These are phyloP conservation scores for Calameuta pallipes DNA, from an alignment of 2,888 invertebrate genomes.

Conservation along the genomic window DNA sequence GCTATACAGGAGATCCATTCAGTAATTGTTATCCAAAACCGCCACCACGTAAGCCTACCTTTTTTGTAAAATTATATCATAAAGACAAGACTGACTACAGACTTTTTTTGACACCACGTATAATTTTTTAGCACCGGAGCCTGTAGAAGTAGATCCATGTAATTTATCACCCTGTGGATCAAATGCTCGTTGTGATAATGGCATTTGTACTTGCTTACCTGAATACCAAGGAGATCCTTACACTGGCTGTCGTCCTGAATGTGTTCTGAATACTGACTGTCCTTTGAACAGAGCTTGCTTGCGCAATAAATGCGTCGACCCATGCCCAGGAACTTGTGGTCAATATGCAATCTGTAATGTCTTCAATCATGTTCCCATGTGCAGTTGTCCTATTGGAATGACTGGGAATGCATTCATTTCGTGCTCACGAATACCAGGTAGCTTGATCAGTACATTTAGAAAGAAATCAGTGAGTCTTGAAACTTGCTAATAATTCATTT, in stretches of 20 bases:
- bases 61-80: not conserved
- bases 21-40: constrained; percentile 64
- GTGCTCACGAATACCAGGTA: not conserved
- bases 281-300: constrained; percentile 64
- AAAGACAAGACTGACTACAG: not conserved
- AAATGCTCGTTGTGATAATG: constrained; percentile 77
- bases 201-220: constrained; percentile 77
- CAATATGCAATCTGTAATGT: constrained; percentile 68
- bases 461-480: not conserved
- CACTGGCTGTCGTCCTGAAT: constrained; percentile 80
- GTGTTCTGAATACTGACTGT: constrained; percentile 74
- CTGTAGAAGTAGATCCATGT: constrained; percentile 68
- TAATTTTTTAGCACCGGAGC: constrained; percentile 17
- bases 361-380: constrained; percentile 69
- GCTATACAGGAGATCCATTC: constrained; percentile 80
- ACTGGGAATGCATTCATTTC: constrained; percentile 70
- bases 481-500: not conserved
- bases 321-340: constrained; percentile 70
- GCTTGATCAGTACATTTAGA: not conserved
- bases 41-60: constrained; percentile 64
- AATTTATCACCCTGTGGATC: constrained; percentile 76
- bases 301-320: constrained; percentile 67
- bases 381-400: constrained; percentile 65
- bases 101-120: not conserved
- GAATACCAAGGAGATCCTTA: constrained; percentile 81